Percentiles rank a stretch among this genome's conserved stretches.
Evolutionary conservation across 1,140 invertebrate genomes (phyloP).

Genomic region (Sinonovacula constricta): DNA sequence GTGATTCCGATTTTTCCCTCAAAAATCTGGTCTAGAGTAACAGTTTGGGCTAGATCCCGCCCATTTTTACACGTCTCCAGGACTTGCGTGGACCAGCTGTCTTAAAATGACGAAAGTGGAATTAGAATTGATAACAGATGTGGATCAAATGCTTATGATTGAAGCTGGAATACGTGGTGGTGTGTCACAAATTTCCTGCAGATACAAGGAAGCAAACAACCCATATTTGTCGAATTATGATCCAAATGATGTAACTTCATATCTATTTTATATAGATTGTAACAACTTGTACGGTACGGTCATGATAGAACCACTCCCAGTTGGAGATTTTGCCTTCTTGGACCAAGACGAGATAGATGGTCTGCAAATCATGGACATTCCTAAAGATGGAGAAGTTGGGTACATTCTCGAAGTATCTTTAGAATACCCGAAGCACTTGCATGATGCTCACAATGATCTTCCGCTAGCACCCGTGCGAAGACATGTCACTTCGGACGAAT

Average conservation of each 20-base stretch:
- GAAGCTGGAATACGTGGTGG: constrained; percentile 52
- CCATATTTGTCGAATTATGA: constrained; percentile 58
- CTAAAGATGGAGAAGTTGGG: too few species aligned
- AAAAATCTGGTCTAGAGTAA: too few species aligned
- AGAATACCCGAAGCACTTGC: constrained; percentile 75
- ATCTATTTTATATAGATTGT: too few species aligned
- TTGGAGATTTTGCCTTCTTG: constrained; percentile 74
- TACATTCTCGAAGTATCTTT: constrained; percentile 80
- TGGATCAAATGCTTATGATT: constrained; percentile 33
- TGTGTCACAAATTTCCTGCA: constrained; percentile 37
- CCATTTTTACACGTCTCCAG: constrained; percentile 54
- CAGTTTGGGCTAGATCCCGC: constrained; percentile 37
- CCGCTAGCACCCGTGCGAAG: too few species aligned
- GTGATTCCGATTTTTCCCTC: too few species aligned
- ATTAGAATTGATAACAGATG: constrained; percentile 50
- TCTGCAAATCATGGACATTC: constrained; percentile 70
- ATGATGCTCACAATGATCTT: constrained; percentile 80
- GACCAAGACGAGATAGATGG: constrained; percentile 60
- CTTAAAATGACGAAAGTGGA: constrained; percentile 60
- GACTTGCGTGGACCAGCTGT: constrained; percentile 55
- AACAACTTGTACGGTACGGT: too few species aligned
- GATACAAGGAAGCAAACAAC: constrained; percentile 52
- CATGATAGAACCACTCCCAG: constrained; percentile 47
- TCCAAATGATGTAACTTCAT: too few species aligned
- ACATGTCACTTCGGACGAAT: too few species aligned